Conservation (phyloP, 2,888 invertebrate genomes). For the Acanthoscelides obtectus region DNA sequence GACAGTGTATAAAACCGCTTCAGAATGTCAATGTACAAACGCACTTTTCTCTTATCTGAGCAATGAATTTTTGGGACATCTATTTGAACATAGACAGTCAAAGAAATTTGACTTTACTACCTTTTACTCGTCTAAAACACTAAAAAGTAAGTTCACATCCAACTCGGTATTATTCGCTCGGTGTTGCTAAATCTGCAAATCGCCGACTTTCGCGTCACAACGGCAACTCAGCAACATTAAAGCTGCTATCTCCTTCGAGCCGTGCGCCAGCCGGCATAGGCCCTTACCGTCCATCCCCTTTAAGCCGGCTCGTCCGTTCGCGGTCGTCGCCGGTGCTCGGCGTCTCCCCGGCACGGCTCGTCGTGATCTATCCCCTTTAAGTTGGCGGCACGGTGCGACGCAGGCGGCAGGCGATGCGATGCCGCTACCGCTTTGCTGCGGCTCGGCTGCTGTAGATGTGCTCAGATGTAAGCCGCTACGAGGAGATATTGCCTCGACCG, state of each 20-base stretch:
- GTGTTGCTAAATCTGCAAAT: not conserved
- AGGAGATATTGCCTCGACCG: not conserved
- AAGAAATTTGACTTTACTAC: no score
- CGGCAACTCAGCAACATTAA: constrained; percentile 10
- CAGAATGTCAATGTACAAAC: no score
- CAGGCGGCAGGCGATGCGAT: constrained; percentile 18
- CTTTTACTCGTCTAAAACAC: no score
- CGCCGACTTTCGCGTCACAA: not conserved
- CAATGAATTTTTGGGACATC: no score
- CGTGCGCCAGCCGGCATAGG: constrained; percentile 9
- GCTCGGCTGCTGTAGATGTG: not conserved
- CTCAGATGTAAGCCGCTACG: not conserved
- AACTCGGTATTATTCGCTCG: no score
- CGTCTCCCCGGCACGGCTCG: not conserved
- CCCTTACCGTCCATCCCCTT: constrained; percentile 18
- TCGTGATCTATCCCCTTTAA: constrained; percentile 30
- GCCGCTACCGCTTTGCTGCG: constrained; percentile 21
- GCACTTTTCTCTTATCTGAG: no score
- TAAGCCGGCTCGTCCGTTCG: constrained; percentile 11
- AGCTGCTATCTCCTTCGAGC: constrained; percentile 7
- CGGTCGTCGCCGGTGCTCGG: not conserved
- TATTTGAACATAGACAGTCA: no score
- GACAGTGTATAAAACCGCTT: no score
- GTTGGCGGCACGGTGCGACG: constrained; percentile 23
- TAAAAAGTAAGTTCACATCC: no score